Evolutionary conservation across 2,113 vertebrate genomes (phyloP).

Genomic region (Vidua macroura): DNA sequence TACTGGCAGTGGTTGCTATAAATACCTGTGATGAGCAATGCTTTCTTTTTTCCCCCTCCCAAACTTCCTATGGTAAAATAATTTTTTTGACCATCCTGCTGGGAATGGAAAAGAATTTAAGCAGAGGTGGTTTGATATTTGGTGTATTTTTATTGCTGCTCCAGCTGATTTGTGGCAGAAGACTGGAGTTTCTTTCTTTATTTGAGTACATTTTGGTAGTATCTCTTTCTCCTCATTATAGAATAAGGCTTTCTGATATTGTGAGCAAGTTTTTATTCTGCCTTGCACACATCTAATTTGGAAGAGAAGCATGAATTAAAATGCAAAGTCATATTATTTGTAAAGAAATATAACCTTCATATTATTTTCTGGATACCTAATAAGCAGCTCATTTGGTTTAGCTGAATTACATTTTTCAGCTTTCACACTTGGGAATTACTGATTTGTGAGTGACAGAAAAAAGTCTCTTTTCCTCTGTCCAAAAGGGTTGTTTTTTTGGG

Average conservation of each 20-base stretch:
- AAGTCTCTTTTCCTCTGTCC: not conserved
- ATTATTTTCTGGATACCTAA: not conserved
- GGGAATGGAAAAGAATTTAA: not conserved
- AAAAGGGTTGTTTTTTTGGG: not conserved
- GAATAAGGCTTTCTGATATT: not conserved
- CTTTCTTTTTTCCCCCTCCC: too few relatives aligned
- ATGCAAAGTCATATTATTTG: not conserved
- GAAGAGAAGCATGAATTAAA: not conserved
- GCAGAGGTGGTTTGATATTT: not conserved
- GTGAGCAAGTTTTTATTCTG: not conserved
- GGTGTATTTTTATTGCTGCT: not conserved
- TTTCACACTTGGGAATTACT: not conserved
- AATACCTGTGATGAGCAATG: not conserved
- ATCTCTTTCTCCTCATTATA: not conserved
- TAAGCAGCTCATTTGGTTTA: not conserved
- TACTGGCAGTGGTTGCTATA: not conserved
- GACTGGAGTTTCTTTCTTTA: not conserved
- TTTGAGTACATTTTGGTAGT: not conserved
- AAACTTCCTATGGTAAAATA: not conserved
- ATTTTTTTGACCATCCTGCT: not conserved
- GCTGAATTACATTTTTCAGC: not conserved
- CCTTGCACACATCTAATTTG: not conserved
- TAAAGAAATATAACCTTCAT: not conserved
- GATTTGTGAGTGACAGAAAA: not conserved
- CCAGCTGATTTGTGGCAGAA: not conserved